phyloP scores from a whole-genome alignment of 2,888 invertebrate species.

The Rhingia rostrata region DNA sequence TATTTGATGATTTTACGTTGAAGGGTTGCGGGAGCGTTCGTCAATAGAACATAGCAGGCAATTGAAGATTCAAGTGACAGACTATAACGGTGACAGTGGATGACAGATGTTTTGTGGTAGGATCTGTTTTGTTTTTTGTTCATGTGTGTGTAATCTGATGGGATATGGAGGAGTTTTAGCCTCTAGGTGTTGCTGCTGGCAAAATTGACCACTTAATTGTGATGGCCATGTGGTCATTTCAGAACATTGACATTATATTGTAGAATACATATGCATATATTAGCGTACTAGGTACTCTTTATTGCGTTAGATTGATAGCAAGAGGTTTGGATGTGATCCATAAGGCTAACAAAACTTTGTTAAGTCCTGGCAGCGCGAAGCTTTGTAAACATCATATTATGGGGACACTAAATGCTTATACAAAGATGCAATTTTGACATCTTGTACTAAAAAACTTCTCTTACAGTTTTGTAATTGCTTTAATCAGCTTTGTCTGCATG shows the following conservation, averaged over 20 bases:
- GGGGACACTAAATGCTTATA: no score
- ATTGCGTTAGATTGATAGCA: no score
- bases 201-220: slow-evolving; percentile 58
- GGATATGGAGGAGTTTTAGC: neutral
- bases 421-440: no score
- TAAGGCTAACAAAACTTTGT: no score
- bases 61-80: slow-evolving; percentile 67
- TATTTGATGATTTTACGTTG: slow-evolving; percentile 61
- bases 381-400: no score
- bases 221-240: slow-evolving; percentile 45
- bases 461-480: no score
- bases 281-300: no score
- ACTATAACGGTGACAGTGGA: slow-evolving; percentile 62
- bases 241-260: neutral
- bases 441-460: no score
- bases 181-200: neutral
- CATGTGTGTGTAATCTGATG: neutral
- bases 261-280: no score
- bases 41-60: slow-evolving; percentile 45
- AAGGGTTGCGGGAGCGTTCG: slow-evolving; percentile 28
- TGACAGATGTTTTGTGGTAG: slow-evolving; percentile 67
- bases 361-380: no score
- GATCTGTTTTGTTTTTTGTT: neutral
- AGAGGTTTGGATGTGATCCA: no score
- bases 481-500: no score